Evolutionary conservation across 2,888 invertebrate species (phyloP).

Genomic region (Ornithoptera alexandrae): DNA sequence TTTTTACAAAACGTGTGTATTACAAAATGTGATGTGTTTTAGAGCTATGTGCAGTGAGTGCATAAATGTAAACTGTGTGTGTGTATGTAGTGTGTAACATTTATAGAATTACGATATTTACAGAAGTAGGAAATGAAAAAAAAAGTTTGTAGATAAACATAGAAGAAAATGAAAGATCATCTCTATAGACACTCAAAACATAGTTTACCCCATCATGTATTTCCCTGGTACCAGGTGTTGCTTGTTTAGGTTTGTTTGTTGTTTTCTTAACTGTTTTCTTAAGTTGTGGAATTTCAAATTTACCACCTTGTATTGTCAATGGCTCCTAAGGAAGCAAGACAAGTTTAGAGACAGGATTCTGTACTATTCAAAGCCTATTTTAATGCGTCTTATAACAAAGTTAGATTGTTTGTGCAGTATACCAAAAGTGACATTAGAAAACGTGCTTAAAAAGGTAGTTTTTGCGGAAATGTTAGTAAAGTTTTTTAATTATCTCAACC

Average conservation of each 20-base stretch:
- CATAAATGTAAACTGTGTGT: slow-evolving; percentile 12
- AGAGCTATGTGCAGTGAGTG: slow-evolving; percentile 24
- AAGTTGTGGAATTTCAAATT: slow-evolving; percentile 72
- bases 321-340: slow-evolving; percentile 70
- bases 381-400: slow-evolving; percentile 44
- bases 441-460: slow-evolving; percentile 45
- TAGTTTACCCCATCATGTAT: slow-evolving; percentile 61
- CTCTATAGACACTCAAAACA: slow-evolving; percentile 29
- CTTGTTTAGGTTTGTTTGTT: slow-evolving; percentile 63
- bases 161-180: slow-evolving; percentile 34
- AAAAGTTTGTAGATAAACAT: slow-evolving; percentile 30
- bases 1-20: slow-evolving; percentile 28
- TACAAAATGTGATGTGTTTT: slow-evolving; percentile 26
- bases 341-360: slow-evolving; percentile 52
- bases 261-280: slow-evolving; percentile 72
- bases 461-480: slow-evolving; percentile 40
- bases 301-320: slow-evolving; percentile 70
- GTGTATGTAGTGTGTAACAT: slow-evolving; percentile 21
- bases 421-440: slow-evolving; percentile 41
- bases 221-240: slow-evolving; percentile 48
- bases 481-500: slow-evolving; percentile 63
- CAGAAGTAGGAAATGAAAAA: slow-evolving; percentile 28
- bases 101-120: slow-evolving; percentile 21
- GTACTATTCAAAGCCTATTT: slow-evolving; percentile 48
- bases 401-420: slow-evolving; percentile 58